These are phyloP conservation scores for Phataginus tetradactyla DNA, from an alignment of 2,797 vertebrate genomes.

Conservation along the genomic window DNA sequence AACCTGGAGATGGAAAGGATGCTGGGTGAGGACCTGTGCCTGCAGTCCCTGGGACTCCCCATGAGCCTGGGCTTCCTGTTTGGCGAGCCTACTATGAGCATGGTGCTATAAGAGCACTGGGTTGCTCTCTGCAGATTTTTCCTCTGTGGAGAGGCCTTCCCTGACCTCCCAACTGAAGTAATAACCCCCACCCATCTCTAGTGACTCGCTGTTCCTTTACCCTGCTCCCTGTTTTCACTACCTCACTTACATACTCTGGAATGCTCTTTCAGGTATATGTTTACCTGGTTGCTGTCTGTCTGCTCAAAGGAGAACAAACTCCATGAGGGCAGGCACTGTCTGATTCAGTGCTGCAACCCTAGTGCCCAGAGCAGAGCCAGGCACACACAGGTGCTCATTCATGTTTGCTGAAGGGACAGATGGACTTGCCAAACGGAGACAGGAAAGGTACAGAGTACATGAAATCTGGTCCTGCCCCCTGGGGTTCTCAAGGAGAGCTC, in stretches of 20 bases:
- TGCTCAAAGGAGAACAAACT: not conserved
- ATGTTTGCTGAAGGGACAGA: not conserved
- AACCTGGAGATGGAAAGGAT: slow-evolving; percentile 86
- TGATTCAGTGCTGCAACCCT: not conserved
- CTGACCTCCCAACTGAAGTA: not conserved
- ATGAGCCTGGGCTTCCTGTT: rapidly evolving
- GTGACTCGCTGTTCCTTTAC: not conserved
- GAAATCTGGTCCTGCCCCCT: not conserved
- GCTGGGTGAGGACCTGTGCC: not conserved
- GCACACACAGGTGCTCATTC: not conserved
- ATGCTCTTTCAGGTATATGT: not conserved
- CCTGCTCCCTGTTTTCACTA: not conserved
- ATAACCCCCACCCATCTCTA: not conserved
- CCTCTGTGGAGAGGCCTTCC: not conserved
- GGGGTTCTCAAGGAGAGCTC: not conserved
- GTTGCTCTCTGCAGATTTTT: not conserved
- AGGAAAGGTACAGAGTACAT: not conserved
- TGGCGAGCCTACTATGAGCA: not conserved
- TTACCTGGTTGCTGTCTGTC: not conserved
- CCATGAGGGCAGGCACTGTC: not conserved
- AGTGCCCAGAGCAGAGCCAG: not conserved
- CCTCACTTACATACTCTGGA: not conserved
- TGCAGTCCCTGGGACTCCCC: not conserved
- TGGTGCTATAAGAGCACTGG: not conserved
- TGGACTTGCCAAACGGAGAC: not conserved